These are phyloP conservation scores for Tinamus major DNA, from an alignment of 2,797 vertebrate genomes.

Conservation along the genomic window DNA sequence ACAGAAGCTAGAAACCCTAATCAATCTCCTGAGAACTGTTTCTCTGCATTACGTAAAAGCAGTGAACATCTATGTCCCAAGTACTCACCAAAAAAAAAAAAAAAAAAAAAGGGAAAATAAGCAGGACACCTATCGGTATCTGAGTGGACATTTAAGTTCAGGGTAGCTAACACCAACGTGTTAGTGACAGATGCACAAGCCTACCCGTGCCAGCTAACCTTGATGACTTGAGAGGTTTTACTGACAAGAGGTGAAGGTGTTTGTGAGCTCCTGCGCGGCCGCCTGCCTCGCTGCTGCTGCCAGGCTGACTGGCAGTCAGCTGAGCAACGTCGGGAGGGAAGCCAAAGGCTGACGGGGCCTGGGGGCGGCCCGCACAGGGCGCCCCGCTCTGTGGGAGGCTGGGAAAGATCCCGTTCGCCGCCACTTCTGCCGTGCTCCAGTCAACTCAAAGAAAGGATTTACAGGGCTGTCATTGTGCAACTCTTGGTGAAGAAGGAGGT, in stretches of 20 bases:
- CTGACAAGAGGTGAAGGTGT: neutral
- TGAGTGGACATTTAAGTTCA: neutral
- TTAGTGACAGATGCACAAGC: neutral
- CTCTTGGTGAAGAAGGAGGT: neutral
- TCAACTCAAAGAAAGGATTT: slow-evolving; percentile 3
- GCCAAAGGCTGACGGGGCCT: neutral
- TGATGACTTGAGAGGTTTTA: neutral
- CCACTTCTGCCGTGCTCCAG: neutral
- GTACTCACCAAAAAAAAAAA: neutral
- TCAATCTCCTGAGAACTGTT: neutral
- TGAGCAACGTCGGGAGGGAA: neutral
- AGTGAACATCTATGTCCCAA: neutral
- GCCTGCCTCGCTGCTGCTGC: neutral
- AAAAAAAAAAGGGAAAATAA: neutral
- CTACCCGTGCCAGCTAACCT: neutral
- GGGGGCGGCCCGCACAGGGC: neutral
- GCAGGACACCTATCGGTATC: neutral
- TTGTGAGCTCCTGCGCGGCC: neutral
- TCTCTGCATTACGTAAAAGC: neutral
- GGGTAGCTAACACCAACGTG: neutral
- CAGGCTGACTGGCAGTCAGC: slow-evolving; percentile 7
- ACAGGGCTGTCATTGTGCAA: neutral
- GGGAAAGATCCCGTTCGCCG: neutral
- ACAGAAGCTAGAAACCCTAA: neutral
- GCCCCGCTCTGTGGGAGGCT: neutral